Conservation (phyloP, 2,888 invertebrate species). For the Proisotoma minuta region DNA sequence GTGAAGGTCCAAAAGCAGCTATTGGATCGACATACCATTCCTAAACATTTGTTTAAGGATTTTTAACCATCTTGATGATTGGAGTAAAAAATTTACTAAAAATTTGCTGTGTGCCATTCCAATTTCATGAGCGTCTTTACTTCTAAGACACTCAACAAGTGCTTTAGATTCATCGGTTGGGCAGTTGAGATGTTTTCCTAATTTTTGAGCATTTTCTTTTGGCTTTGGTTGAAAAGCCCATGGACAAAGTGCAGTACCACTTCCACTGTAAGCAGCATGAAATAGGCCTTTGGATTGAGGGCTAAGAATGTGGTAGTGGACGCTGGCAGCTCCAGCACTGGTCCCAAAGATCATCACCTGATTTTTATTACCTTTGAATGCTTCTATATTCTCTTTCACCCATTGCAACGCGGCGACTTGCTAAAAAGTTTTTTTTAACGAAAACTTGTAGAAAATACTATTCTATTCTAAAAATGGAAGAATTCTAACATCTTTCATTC, state of each 20-base stretch:
- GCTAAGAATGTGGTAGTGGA: conserved; percentile 25
- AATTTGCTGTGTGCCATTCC: conserved; percentile 26
- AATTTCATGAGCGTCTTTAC: conserved; percentile 33
- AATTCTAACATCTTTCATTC: conserved; percentile 26
- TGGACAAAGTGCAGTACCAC: conserved; percentile 36
- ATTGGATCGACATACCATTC: conserved; percentile 34
- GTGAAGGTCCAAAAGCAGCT: conserved; percentile 30
- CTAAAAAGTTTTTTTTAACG: too few relatives aligned
- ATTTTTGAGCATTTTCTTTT: conserved; percentile 16
- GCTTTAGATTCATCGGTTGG: conserved; percentile 15
- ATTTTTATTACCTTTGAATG: background rate
- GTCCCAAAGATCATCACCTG: conserved; percentile 33
- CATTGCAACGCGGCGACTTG: conserved; percentile 26
- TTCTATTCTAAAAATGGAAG: too few relatives aligned
- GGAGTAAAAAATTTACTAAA: conserved; percentile 15
- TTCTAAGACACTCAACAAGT: conserved; percentile 29
- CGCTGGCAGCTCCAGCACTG: conserved; percentile 27
- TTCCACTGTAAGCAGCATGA: conserved; percentile 25
- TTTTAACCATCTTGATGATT: background rate
- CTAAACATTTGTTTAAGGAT: conserved; percentile 1
- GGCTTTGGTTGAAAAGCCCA: conserved; percentile 38
- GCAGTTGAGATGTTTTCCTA: conserved; percentile 25
- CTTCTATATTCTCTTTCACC: conserved; percentile 29
- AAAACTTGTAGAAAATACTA: too few relatives aligned
- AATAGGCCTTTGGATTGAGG: conserved; percentile 32